Conservation (phyloP, 2,113 vertebrate genomes). For the Electrona antarctica region DNA sequence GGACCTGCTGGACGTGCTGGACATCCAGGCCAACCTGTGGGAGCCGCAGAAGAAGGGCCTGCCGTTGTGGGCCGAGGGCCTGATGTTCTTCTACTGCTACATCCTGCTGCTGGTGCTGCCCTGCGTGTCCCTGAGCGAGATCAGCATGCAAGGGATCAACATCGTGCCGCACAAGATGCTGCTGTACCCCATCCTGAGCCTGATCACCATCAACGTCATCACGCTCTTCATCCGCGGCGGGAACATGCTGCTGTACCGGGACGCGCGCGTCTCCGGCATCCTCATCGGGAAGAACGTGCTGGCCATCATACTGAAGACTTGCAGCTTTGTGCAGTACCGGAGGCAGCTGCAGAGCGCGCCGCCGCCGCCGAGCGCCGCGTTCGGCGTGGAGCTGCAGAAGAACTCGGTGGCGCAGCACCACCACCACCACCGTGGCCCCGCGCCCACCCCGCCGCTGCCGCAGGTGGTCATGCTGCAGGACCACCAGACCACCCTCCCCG, state of each 20-base stretch:
- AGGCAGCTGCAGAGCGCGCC: conserved; percentile 76
- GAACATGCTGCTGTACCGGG: conserved; percentile 81
- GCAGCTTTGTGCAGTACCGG: conserved; percentile 82
- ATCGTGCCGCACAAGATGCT: conserved; percentile 85
- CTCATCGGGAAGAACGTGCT: conserved; percentile 82
- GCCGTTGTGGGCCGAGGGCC: conserved; percentile 80
- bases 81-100: conserved; percentile 86
- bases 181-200: conserved; percentile 82
- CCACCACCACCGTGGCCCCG: conserved; percentile 38
- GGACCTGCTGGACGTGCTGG: conserved; percentile 81
- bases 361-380: conserved; percentile 51
- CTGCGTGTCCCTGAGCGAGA: conserved; percentile 82
- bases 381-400: conserved; percentile 78
- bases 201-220: conserved; percentile 81
- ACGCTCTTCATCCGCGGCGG: conserved; percentile 82
- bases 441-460: conserved; percentile 38
- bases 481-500: conserved; percentile 60
- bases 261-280: conserved; percentile 78
- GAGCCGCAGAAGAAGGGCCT: conserved; percentile 83
- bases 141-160: conserved; percentile 85
- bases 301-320: conserved; percentile 80
- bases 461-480: conserved; percentile 54
- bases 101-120: conserved; percentile 82
- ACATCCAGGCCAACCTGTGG: conserved; percentile 84
- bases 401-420: conserved; percentile 59